phyloP scores from a whole-genome alignment of 2,888 invertebrate species.

The Lithodes maja region DNA sequence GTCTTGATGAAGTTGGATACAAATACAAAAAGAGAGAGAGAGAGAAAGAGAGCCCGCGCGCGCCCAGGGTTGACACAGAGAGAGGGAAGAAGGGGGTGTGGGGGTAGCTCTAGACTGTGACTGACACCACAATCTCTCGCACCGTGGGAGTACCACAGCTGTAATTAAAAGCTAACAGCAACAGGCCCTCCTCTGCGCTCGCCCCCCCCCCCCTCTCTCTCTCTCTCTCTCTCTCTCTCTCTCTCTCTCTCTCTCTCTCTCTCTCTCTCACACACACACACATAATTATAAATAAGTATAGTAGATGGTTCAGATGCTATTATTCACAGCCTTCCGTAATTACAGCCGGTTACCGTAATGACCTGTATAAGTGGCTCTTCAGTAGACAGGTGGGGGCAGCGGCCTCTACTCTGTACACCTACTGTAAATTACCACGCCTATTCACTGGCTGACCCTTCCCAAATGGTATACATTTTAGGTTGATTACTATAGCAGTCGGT shows the following conservation, averaged over 20 bases:
- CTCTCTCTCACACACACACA: not conserved
- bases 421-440: too few relatives aligned
- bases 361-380: too few relatives aligned
- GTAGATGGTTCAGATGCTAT: too few relatives aligned
- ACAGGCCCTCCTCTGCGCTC: not conserved
- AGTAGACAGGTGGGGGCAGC: too few relatives aligned
- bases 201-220: not conserved
- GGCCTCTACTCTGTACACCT: too few relatives aligned
- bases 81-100: not conserved
- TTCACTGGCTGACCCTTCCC: too few relatives aligned
- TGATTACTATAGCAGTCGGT: too few relatives aligned
- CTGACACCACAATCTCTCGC: not conserved
- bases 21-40: not conserved
- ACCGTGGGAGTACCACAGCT: constrained; percentile 13
- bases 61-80: not conserved
- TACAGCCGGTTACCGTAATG: too few relatives aligned
- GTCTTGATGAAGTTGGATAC: not conserved
- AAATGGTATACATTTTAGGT: too few relatives aligned
- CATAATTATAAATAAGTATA: too few relatives aligned
- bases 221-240: not conserved
- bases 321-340: too few relatives aligned
- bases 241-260: not conserved
- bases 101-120: not conserved
- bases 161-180: constrained; percentile 17
- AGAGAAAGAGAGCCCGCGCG: not conserved